A percentile compares a stretch with the other conserved stretches of the same genome.
Conservation (phyloP, 2,888 invertebrate species). For the Acanthosepion lycidas region DNA sequence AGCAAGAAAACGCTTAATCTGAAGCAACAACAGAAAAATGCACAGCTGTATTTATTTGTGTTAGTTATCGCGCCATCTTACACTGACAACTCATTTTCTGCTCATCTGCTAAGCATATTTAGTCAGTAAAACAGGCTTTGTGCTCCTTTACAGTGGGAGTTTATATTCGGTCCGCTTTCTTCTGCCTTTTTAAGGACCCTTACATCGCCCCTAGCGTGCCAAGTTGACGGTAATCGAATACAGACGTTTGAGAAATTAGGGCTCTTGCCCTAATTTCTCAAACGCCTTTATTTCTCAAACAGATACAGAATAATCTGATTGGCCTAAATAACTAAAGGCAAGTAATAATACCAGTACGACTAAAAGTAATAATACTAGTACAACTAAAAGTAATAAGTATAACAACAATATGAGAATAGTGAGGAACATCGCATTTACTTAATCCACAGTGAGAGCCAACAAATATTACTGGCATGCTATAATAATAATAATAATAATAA, state of each 20-base stretch:
- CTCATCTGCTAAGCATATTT: neutral
- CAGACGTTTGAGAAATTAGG: neutral
- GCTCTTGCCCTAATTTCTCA: neutral
- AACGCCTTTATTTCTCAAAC: neutral
- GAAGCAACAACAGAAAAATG: neutral
- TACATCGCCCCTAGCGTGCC: neutral
- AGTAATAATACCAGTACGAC: neutral
- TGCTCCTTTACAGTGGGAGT: neutral
- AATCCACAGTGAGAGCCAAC: too few relatives aligned
- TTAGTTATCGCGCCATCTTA: neutral
- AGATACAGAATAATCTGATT: neutral
- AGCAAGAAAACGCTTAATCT: neutral
- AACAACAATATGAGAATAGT: too few relatives aligned
- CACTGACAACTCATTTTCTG: neutral
- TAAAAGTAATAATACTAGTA: too few relatives aligned
- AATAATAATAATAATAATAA: too few relatives aligned
- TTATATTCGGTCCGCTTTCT: neutral
- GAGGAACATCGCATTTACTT: too few relatives aligned
- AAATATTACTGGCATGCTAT: too few relatives aligned
- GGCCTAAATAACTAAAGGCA: neutral
- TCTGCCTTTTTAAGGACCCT: neutral
- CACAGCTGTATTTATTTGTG: slow-evolving; percentile 2
- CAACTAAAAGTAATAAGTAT: too few relatives aligned
- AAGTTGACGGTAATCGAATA: neutral
- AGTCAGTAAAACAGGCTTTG: neutral